phyloP scores from a whole-genome alignment of 1,140 invertebrate genomes.

The Portunus trituberculatus region DNA sequence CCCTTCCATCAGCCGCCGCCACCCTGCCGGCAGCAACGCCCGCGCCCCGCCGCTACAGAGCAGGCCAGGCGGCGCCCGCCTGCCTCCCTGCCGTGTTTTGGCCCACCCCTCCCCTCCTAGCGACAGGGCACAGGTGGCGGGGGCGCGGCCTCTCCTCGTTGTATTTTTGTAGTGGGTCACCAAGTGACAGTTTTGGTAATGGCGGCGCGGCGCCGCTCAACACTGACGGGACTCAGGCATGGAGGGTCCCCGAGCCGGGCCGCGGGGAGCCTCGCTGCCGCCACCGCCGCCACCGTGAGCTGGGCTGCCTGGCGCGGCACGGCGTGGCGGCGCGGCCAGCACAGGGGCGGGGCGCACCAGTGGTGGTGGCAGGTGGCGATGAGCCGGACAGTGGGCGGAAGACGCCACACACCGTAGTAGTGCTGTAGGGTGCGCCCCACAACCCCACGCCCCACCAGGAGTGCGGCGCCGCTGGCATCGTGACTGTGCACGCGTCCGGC shows the following conservation, averaged over 20 bases:
- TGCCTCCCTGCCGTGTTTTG: too few relatives aligned
- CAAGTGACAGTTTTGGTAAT: not conserved
- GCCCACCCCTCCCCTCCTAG: not conserved
- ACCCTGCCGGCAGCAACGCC: too few relatives aligned
- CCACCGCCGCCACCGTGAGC: not conserved
- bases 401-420: not conserved
- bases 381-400: too few relatives aligned
- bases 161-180: not conserved
- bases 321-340: too few relatives aligned
- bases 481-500: too few relatives aligned
- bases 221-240: not conserved
- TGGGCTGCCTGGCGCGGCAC: not conserved
- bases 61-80: too few relatives aligned
- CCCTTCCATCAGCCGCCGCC: too few relatives aligned
- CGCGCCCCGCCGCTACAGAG: too few relatives aligned
- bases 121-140: not conserved
- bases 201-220: not conserved
- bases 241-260: not conserved
- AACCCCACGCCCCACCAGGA: not conserved
- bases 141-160: not conserved
- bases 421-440: not conserved
- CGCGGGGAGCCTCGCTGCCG: not conserved
- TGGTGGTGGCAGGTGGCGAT: too few relatives aligned
- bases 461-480: not conserved
- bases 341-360: too few relatives aligned